A percentile compares a stretch with the other conserved stretches of the same genome.
These are phyloP conservation scores for Eristalinus sepulchralis DNA, from an alignment of 2,888 invertebrate species.

Conservation along the genomic window DNA sequence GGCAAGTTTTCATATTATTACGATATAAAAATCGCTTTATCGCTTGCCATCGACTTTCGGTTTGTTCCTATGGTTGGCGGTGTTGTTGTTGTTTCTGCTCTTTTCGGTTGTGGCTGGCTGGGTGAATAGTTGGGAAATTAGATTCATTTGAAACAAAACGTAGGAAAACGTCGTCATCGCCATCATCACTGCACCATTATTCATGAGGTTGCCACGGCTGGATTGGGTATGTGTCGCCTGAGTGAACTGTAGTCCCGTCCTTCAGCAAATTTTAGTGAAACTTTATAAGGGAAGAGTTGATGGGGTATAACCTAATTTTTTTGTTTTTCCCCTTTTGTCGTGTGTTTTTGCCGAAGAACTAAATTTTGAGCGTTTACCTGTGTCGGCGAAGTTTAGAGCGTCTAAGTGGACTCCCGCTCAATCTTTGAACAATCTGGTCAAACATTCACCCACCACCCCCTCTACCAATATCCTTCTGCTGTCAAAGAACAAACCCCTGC, in stretches of 20 bases:
- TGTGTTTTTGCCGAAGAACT: too few relatives aligned
- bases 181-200: not conserved
- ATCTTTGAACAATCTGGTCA: too few relatives aligned
- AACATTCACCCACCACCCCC: too few relatives aligned
- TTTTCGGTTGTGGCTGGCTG: not conserved
- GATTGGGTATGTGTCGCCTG: not conserved
- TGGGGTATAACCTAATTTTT: too few relatives aligned
- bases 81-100: not conserved
- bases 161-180: slow-evolving; percentile 16
- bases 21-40: slow-evolving; percentile 52
- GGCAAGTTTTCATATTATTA: slow-evolving; percentile 51
- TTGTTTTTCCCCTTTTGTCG: too few relatives aligned
- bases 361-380: too few relatives aligned
- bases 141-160: slow-evolving; percentile 30
- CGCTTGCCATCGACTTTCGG: not conserved
- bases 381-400: too few relatives aligned
- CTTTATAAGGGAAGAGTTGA: too few relatives aligned
- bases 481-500: too few relatives aligned
- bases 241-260: not conserved
- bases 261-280: too few relatives aligned
- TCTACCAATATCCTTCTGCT: too few relatives aligned
- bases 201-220: not conserved
- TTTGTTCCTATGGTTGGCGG: not conserved
- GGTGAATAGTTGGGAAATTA: slow-evolving; percentile 25
- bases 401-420: too few relatives aligned